Evolutionary conservation across 37 sponge, comb jelly and placozoan genomes (phyloP).

Genomic region (Tethya wilhelma): DNA sequence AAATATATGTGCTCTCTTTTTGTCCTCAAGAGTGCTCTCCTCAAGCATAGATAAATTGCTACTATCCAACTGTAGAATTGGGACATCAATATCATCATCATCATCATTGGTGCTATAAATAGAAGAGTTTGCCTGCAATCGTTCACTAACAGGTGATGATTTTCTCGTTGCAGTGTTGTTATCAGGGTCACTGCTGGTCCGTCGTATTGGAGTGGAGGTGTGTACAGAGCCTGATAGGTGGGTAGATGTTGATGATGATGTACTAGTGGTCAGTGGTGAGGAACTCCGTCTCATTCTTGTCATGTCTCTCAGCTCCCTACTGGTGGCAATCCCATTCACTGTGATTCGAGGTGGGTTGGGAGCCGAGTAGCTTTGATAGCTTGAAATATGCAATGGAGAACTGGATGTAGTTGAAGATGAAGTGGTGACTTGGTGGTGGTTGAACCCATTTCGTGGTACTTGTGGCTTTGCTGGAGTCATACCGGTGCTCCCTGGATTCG

Average conservation of each 20-base stretch:
- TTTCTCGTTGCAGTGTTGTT: too few relatives aligned
- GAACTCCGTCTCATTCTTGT: not conserved
- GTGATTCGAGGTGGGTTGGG: not conserved
- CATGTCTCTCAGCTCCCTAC: too few relatives aligned
- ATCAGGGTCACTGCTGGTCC: not conserved
- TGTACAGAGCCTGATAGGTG: not conserved
- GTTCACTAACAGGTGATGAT: not conserved
- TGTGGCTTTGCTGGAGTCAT: slow-evolving; percentile 34
- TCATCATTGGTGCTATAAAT: not conserved
- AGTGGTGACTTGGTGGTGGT: too few relatives aligned
- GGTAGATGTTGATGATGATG: not conserved
- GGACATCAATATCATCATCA: not conserved
- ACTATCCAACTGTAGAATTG: slow-evolving; percentile 31
- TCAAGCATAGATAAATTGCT: slow-evolving; percentile 38
- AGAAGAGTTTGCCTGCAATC: not conserved
- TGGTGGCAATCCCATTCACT: slow-evolving; percentile 8
- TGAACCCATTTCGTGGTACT: too few relatives aligned
- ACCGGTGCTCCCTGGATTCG: slow-evolving; percentile 34
- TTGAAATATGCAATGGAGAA: too few relatives aligned
- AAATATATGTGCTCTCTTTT: slow-evolving; percentile 9
- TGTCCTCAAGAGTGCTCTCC: slow-evolving; percentile 27
- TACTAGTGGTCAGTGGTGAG: not conserved
- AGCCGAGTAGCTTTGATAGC: too few relatives aligned
- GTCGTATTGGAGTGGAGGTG: not conserved
- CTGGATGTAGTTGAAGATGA: too few relatives aligned